phyloP scores from a whole-genome alignment of 2,888 invertebrate genomes.

The Gnatocerus cornutus region DNA sequence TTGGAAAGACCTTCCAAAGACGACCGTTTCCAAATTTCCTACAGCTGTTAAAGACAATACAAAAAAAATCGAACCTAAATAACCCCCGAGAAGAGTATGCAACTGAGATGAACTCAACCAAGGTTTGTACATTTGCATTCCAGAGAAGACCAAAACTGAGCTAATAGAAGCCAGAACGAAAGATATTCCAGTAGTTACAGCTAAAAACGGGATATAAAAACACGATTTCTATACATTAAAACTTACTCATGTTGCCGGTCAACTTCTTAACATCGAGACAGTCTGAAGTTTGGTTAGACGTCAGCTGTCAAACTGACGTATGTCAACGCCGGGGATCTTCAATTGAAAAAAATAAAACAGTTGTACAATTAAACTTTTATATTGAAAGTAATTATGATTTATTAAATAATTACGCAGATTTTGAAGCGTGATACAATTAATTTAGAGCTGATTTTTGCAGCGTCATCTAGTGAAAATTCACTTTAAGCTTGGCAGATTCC shows the following conservation, averaged over 20 bases:
- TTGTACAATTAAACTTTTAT: too few relatives aligned
- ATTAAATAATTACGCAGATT: too few relatives aligned
- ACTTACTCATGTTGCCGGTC: conserved; percentile 4
- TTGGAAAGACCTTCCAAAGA: conserved; percentile 93
- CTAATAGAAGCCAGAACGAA: conserved; percentile 86
- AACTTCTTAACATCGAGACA: not conserved
- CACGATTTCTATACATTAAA: not conserved
- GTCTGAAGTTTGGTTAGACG: not conserved
- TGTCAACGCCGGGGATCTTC: conserved; percentile 20
- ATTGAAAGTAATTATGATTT: too few relatives aligned
- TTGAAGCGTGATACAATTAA: too few relatives aligned
- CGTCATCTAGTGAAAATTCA: conserved; percentile 2
- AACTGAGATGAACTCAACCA: conserved; percentile 86
- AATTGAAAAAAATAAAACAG: too few relatives aligned
- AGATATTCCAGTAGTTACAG: conserved; percentile 83
- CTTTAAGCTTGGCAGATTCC: not conserved
- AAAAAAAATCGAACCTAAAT: conserved; percentile 89
- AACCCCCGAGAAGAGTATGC: conserved; percentile 91
- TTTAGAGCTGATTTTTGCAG: not conserved
- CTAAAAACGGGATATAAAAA: conserved; percentile 70
- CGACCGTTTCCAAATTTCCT: conserved; percentile 88
- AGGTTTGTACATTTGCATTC: conserved; percentile 92
- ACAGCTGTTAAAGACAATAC: conserved; percentile 89
- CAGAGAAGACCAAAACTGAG: conserved; percentile 89
- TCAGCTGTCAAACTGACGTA: not conserved